These are phyloP conservation scores for Papilio elwesi DNA, from an alignment of 2,888 invertebrate genomes.

Conservation along the genomic window DNA sequence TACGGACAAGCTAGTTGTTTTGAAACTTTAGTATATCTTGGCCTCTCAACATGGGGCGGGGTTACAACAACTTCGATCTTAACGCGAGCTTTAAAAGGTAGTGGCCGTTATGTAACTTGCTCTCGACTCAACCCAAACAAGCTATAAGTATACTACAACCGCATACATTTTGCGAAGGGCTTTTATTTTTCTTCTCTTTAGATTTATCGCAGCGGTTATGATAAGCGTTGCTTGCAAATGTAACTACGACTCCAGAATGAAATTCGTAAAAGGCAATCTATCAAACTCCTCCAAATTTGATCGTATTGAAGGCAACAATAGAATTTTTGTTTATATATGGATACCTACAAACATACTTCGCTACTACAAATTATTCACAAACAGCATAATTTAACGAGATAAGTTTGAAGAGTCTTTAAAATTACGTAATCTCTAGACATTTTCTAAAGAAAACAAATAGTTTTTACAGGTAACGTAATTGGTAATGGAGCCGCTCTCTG, in stretches of 20 bases:
- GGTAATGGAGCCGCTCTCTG: conserved; percentile 53
- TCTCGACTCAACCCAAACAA: conserved; percentile 57
- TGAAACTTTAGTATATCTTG: conserved; percentile 16
- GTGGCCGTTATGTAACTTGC: conserved; percentile 61
- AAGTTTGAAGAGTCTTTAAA: conserved; percentile 45
- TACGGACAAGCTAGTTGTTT: not conserved
- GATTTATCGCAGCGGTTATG: conserved; percentile 54
- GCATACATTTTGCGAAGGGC: conserved; percentile 68
- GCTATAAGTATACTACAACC: conserved; percentile 48
- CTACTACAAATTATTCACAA: not conserved
- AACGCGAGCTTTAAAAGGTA: conserved; percentile 56
- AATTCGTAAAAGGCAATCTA: not conserved
- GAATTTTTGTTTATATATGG: no score
- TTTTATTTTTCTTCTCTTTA: conserved; percentile 61
- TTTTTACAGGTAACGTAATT: conserved; percentile 47
- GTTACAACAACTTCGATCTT: conserved; percentile 53
- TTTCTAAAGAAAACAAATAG: conserved; percentile 54
- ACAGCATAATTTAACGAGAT: not conserved
- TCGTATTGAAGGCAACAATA: no score
- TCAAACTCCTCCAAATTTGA: not conserved
- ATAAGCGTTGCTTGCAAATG: conserved; percentile 62
- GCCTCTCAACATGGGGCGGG: conserved; percentile 49
- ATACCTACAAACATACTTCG: no score
- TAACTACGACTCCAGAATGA: conserved; percentile 51
- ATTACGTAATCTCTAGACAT: conserved; percentile 56